Conservation (phyloP, 2,888 invertebrate species). For the Noctuana brunneofusca region DNA sequence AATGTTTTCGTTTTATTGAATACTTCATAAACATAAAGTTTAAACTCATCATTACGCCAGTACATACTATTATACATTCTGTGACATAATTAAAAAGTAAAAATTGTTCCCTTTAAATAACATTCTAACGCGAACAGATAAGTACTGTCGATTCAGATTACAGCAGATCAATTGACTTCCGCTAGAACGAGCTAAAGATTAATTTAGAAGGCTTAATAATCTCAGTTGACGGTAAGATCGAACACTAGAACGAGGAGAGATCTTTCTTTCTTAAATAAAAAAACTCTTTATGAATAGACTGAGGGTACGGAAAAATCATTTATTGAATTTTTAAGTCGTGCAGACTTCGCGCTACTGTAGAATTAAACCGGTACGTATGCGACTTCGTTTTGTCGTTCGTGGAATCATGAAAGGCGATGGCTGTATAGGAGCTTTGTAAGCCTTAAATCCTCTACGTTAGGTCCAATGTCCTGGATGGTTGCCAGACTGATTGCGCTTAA, state of each 20-base stretch:
- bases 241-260: slow-evolving; percentile 2
- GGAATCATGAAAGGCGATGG: not conserved
- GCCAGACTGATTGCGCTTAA: no score
- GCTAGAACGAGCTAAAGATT: slow-evolving; percentile 28
- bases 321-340: slow-evolving; percentile 20
- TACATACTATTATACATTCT: no score
- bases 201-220: slow-evolving; percentile 33
- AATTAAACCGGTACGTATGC: not conserved
- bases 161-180: slow-evolving; percentile 26
- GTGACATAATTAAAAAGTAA: no score
- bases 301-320: slow-evolving; percentile 7
- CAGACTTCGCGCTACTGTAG: slow-evolving; percentile 9
- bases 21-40: no score
- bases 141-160: slow-evolving; percentile 10
- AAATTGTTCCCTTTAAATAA: no score
- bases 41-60: no score
- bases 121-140: not conserved
- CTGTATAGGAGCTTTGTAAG: not conserved
- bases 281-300: slow-evolving; percentile 14
- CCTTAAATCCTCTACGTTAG: not conserved
- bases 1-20: no score
- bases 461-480: no score
- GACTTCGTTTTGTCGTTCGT: not conserved
- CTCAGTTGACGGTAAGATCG: slow-evolving; percentile 16
- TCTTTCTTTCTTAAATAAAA: not conserved